Conservation (phyloP, 2,888 invertebrate genomes). For the Pycnomerus fuliginosus region DNA sequence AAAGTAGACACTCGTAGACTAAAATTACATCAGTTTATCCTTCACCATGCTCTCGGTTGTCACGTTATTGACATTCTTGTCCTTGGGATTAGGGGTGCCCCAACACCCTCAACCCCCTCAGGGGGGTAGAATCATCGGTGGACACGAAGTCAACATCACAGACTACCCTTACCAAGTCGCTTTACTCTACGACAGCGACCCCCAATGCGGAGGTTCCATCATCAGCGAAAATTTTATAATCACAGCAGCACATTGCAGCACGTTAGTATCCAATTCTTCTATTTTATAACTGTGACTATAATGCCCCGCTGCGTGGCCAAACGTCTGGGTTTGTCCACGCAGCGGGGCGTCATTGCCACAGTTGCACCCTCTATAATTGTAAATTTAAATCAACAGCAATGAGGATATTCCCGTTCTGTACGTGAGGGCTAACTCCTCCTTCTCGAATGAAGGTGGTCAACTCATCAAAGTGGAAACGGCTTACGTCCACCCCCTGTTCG, state of each 20-base stretch:
- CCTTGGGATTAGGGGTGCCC: no score
- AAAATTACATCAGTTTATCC: no score
- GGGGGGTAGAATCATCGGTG: conserved; percentile 28
- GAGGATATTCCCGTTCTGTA: background rate
- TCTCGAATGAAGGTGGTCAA: conserved; percentile 3
- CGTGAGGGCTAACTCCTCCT: conserved; percentile 6
- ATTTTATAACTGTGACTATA: no score
- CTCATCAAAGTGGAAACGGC: conserved; percentile 2
- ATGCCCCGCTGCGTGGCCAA: no score
- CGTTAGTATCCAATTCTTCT: conserved; percentile 6
- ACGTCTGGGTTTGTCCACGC: no score
- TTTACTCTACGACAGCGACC: conserved; percentile 10
- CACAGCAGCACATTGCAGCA: conserved; percentile 53
- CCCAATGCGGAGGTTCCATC: conserved; percentile 50
- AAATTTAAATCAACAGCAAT: background rate
- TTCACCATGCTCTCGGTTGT: no score
- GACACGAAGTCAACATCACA: conserved; percentile 21
- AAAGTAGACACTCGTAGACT: no score
- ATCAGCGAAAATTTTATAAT: conserved; percentile 54
- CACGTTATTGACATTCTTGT: no score
- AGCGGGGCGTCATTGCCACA: no score
- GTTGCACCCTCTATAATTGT: no score
- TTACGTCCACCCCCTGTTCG: conserved; percentile 6
- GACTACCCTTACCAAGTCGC: conserved; percentile 28
- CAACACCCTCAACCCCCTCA: no score